These are phyloP conservation scores for Artemia sp. DNA, from an alignment of 2,888 invertebrate genomes.

Conservation along the genomic window DNA sequence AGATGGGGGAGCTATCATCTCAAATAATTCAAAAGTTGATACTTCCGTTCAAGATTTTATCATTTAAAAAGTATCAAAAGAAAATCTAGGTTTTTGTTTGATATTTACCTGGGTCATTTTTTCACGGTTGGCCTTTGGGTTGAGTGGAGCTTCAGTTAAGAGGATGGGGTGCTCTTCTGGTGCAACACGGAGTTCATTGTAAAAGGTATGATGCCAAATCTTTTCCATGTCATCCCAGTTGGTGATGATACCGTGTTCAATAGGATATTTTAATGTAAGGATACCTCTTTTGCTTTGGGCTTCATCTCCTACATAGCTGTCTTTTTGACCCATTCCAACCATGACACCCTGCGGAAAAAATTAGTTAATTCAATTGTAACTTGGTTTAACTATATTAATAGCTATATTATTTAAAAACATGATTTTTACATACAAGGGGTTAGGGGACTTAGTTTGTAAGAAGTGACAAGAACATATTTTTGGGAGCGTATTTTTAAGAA, in stretches of 20 bases:
- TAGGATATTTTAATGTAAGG: conserved; percentile 84
- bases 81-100: not conserved
- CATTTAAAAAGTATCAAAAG: not conserved
- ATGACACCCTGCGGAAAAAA: conserved; percentile 1
- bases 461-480: no score
- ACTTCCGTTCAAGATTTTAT: not conserved
- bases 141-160: conserved; percentile 78
- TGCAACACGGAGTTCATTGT: conserved; percentile 88
- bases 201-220: conserved; percentile 97
- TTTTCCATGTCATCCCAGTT: conserved; percentile 99
- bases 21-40: not conserved
- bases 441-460: no score
- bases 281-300: conserved; percentile 92
- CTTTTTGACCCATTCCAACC: conserved; percentile 97
- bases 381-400: no score
- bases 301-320: conserved; percentile 88
- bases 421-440: no score
- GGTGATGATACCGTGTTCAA: conserved; percentile 91
- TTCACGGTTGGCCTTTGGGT: conserved; percentile 86
- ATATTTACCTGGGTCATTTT: conserved; percentile 56
- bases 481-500: no score
- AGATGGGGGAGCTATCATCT: not conserved
- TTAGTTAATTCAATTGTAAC: no score
- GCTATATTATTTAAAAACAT: no score
- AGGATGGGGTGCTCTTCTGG: conserved; percentile 87